Conservation (phyloP, 1,140 invertebrate genomes). For the Drosophila bocki region DNA sequence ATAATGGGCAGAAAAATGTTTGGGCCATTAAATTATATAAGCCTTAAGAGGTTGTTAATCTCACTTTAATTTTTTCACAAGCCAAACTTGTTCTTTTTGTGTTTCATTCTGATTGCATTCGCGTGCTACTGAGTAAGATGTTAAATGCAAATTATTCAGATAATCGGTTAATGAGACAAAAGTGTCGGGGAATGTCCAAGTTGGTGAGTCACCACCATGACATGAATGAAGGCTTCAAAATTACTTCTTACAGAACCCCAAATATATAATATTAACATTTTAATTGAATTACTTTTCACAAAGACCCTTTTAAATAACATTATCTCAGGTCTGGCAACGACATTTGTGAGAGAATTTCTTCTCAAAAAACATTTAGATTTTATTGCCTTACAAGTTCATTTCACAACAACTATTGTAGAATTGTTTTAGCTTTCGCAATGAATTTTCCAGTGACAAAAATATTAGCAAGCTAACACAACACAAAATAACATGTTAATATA, state of each 20-base stretch:
- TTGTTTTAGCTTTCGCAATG: constrained; percentile 1
- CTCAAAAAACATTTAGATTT: background rate
- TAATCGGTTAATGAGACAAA: constrained; percentile 1
- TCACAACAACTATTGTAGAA: constrained; percentile 9
- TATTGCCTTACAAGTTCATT: constrained; percentile 9
- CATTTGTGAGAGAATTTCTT: background rate
- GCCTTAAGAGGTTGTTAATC: constrained; percentile 51
- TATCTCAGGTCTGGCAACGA: background rate
- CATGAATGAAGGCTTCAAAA: too few species aligned
- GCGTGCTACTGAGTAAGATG: constrained; percentile 2
- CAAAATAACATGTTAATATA: constrained; percentile 26
- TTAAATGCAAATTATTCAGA: constrained; percentile 35
- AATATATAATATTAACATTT: background rate
- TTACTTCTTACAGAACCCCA: background rate
- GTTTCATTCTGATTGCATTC: constrained; percentile 6
- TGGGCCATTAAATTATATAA: constrained; percentile 59
- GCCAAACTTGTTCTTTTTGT: constrained; percentile 47
- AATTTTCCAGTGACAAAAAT: constrained; percentile 5
- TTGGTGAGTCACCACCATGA: background rate
- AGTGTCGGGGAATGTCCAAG: background rate
- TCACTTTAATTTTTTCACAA: constrained; percentile 36
- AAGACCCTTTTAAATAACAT: background rate
- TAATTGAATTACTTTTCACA: background rate
- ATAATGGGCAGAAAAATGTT: constrained; percentile 47
- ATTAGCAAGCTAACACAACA: constrained; percentile 12